These are phyloP conservation scores for Limonius californicus DNA, from an alignment of 1,140 invertebrate genomes.

Conservation along the genomic window DNA sequence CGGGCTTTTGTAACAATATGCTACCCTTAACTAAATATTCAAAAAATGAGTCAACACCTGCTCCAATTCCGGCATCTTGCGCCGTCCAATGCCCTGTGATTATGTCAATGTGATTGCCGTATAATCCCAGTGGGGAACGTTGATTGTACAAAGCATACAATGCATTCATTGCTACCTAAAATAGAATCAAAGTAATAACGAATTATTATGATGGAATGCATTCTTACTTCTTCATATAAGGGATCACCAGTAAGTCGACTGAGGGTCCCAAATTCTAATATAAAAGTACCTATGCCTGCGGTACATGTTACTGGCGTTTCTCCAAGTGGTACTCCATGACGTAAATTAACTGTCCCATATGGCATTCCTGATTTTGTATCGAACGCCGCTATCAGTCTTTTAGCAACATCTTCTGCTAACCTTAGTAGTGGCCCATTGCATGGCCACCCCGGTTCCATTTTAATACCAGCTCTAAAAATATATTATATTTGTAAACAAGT, in stretches of 20 bases:
- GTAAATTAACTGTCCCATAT: slow-evolving; percentile 94
- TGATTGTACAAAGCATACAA: slow-evolving; percentile 83
- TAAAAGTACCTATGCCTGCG: slow-evolving; percentile 95
- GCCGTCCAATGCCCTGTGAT: slow-evolving; percentile 95
- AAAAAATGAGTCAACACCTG: slow-evolving; percentile 97
- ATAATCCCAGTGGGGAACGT: slow-evolving; percentile 82
- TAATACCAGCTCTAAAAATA: slow-evolving; percentile 69
- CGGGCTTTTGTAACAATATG: slow-evolving; percentile 73
- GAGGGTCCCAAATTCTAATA: slow-evolving; percentile 95
- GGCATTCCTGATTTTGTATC: slow-evolving; percentile 95
- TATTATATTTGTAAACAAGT: too few species aligned
- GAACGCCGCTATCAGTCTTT: slow-evolving; percentile 84
- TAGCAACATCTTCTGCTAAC: slow-evolving; percentile 90
- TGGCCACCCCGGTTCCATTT: slow-evolving; percentile 92
- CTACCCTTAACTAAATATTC: slow-evolving; percentile 98
- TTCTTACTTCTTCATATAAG: slow-evolving; percentile 79
- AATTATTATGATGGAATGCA: neutral
- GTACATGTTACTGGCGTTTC: slow-evolving; percentile 98
- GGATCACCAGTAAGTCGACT: slow-evolving; percentile 93
- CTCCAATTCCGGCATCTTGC: slow-evolving; percentile 84
- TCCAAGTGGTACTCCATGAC: slow-evolving; percentile 86
- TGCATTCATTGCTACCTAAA: slow-evolving; percentile 84
- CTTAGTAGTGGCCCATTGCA: slow-evolving; percentile 91
- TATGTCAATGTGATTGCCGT: slow-evolving; percentile 97
- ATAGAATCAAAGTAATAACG: slow-evolving; percentile 25